Evolutionary conservation across 2,888 invertebrate species (phyloP).

Genomic region (Agapostemon virescens): DNA sequence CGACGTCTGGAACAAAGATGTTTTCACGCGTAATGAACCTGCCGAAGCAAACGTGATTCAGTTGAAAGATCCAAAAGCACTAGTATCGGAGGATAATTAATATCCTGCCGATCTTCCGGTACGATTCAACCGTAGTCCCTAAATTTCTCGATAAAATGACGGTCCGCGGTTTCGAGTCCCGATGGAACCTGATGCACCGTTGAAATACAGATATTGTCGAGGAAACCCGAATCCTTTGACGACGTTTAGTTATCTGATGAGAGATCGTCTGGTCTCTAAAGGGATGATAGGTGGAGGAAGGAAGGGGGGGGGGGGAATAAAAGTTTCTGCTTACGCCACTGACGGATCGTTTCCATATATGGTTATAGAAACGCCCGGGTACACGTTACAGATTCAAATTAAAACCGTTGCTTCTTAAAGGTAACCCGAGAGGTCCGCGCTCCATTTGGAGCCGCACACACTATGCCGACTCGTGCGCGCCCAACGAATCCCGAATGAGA

Average conservation of each 20-base stretch:
- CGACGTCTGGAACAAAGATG: no score
- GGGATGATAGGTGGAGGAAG: not conserved
- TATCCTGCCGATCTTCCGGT: constrained; percentile 17
- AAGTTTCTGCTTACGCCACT: constrained; percentile 57
- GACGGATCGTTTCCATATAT: constrained; percentile 67
- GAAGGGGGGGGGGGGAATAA: constrained; percentile 17
- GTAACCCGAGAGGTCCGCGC: constrained; percentile 67
- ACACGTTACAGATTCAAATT: constrained; percentile 74
- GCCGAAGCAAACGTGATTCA: not conserved
- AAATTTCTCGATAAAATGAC: constrained; percentile 49
- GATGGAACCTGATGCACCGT: constrained; percentile 51
- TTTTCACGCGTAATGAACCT: no score
- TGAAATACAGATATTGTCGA: constrained; percentile 31
- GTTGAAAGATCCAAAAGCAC: not conserved
- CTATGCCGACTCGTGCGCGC: constrained; percentile 42
- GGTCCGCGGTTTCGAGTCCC: constrained; percentile 29
- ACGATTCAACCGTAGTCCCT: not conserved
- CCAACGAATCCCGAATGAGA: constrained; percentile 68
- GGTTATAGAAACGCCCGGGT: constrained; percentile 55
- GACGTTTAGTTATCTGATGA: constrained; percentile 45
- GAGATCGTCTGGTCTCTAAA: not conserved
- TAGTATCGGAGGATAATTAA: not conserved
- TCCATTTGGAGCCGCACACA: constrained; percentile 38
- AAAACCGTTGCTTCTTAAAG: constrained; percentile 71
- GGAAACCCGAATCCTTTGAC: constrained; percentile 54